Base-by-base conservation (phyloP, 1,140 invertebrate genomes). In the Ips nitidus region DNA sequence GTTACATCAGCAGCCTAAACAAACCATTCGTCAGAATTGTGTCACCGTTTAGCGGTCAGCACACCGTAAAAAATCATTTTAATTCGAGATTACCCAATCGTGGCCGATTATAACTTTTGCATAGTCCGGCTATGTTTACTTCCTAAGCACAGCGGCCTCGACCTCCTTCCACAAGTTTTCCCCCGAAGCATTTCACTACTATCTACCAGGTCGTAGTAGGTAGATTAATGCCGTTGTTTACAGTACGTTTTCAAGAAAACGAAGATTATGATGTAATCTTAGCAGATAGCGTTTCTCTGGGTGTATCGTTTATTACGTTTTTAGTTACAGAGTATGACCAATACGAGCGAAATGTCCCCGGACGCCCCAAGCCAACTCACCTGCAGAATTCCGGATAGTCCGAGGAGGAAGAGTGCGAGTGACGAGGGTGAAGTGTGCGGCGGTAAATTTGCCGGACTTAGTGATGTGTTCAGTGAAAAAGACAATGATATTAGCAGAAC, bases 401-500 rank as follows among this genome's bases (percentile, higher is more conserved):
- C 45, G 3, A 50, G 45, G 45, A 50, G 22, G 3, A 50, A 22
- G 45, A 50, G 22, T 22, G 45, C 22, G 22, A 50, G 1, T 50
- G 45, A 50, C 22, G 45, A 50, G 22, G 22, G 3, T 50, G 45
- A 50, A 2, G 52, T 22, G 22, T 22, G 22, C 22, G 22, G 22
- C 22, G 22, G 22, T 22, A 69, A 61, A 56, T 45, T 42, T 47
- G 59, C 7, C 4, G 42, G 22, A 22, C 22, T 22, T 22, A 22
- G 38, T 55, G 47, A 69, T 37, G 56, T 61, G n/a, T 68, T 68
- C 38, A 68, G 43, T 52, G 66, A 68, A 61, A 68, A 68, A 55
- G 66, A 69, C 52, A 62, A 61, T 56, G 66, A 69, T 36, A 69
- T 69, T n/a, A 69, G 40, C 59, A 22, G 66, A 7, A 69, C 47